Percentiles rank a stretch among this genome's conserved stretches.
phyloP scores from a whole-genome alignment of 2,797 vertebrate genomes.

The Acrocephalus scirpaceus region DNA sequence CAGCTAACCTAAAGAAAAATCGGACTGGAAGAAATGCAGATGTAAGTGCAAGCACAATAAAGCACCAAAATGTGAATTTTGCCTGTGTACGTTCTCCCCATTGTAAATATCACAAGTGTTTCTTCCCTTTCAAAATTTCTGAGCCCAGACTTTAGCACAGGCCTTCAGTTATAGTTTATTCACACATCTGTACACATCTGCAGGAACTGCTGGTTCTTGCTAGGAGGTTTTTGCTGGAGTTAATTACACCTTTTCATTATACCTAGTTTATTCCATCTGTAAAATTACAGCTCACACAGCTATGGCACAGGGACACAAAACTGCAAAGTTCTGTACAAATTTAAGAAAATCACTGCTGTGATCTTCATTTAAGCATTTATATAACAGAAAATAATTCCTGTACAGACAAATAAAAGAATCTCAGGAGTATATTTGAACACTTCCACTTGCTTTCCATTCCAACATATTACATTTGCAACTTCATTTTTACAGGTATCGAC shows the following conservation, averaged over 20 bases:
- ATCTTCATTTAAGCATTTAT: not conserved
- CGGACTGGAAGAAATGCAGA: not conserved
- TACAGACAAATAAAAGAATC: not conserved
- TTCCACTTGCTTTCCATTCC: not conserved
- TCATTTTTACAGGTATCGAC: not conserved
- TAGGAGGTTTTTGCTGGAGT: not conserved
- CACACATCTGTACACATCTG: not conserved
- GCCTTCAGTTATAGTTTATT: not conserved
- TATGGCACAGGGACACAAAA: not conserved
- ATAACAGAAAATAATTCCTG: not conserved
- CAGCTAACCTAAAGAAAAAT: not conserved
- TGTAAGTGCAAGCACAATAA: not conserved
- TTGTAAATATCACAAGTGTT: fast-evolving
- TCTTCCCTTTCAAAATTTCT: not conserved
- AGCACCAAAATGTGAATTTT: not conserved
- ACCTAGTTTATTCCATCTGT: not conserved
- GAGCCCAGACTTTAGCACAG: not conserved
- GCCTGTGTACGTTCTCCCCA: not conserved
- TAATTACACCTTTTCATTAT: not conserved
- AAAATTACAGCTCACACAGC: not conserved
- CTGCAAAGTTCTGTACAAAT: not conserved
- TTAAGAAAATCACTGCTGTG: not conserved
- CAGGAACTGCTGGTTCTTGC: not conserved
- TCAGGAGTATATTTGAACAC: not conserved
- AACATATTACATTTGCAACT: not conserved